Conservation (phyloP, 2,888 invertebrate genomes). For the Amiota communis region DNA sequence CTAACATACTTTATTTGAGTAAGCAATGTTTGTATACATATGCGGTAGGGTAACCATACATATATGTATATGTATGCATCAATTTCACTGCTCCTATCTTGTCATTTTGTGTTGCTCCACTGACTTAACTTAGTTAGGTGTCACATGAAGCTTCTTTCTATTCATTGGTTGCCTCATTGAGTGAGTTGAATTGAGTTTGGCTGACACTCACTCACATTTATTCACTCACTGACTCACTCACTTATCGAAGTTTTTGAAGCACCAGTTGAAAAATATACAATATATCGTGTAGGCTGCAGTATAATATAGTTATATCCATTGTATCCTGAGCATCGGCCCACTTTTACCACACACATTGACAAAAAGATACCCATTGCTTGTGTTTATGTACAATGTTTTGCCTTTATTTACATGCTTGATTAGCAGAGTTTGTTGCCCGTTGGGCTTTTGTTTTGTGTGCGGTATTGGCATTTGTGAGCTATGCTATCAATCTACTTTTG, state of each 20-base stretch:
- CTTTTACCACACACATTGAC: too few relatives aligned
- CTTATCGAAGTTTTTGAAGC: background rate
- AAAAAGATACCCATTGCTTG: slow-evolving; percentile 15
- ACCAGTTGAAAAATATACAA: too few relatives aligned
- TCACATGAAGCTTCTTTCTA: background rate
- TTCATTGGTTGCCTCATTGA: background rate
- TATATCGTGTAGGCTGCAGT: too few relatives aligned
- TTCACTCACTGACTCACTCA: background rate
- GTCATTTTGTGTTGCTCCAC: slow-evolving; percentile 49
- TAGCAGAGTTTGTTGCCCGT: slow-evolving; percentile 44
- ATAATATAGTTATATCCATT: too few relatives aligned
- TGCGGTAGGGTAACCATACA: background rate
- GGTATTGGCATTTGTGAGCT: slow-evolving; percentile 22
- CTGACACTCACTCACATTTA: slow-evolving; percentile 11
- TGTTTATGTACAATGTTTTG: slow-evolving; percentile 49
- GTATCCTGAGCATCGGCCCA: too few relatives aligned
- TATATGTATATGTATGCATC: background rate
- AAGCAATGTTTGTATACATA: slow-evolving; percentile 12
- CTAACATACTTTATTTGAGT: slow-evolving; percentile 25
- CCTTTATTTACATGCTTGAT: slow-evolving; percentile 66
- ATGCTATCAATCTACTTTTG: slow-evolving; percentile 54
- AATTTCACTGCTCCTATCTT: slow-evolving; percentile 41
- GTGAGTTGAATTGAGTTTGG: background rate
- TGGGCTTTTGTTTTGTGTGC: slow-evolving; percentile 41
- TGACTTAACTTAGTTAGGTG: slow-evolving; percentile 22